Evolutionary conservation across 2,113 vertebrate genomes (phyloP), one percentile per base, ranked within the genome.

Genomic region (Apaloderma vittatum): DNA sequence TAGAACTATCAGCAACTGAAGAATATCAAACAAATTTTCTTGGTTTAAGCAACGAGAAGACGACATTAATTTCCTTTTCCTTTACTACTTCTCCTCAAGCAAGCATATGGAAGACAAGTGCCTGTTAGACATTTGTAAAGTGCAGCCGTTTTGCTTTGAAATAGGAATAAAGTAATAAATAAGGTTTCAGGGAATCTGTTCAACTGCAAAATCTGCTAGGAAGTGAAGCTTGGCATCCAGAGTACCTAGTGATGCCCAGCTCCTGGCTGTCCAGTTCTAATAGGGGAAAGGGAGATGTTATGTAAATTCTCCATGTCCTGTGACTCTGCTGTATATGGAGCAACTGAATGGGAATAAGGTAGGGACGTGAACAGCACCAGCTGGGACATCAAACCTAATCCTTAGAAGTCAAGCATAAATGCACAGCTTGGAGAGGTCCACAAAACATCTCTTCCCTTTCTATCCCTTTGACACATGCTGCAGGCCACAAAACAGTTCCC

Each of bases 21-120:
- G 49, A 77, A 72, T 29, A 77, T 83, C 3, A 70, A 76, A 73
- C 20, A 94, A 30, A 63, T 46, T 21, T 86, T 48, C 43, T 49
- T 70, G 21, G 24, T 77, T 94, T 91, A 92, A 75, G 34, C 52
- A 78, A 24, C 23, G 66, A 78, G 46, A 46, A 34, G 54, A 59
- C 3, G 26, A 26, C 82, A 86, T 34, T 92, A 67, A 90, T 93
- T 95, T 94, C 51, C 43, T 91, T 88, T 90, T 92, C 68, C 55
- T 91, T 94, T 94, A 81, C 79, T 62, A 29, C 37, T 55, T 34
- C 15, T 62, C 30, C 48, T 88, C 43, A 71, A 93, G 29, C 34
- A 77, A 90, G 61, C 79, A 71, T 86, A 74, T 77, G 75, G 86
- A 85, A 80, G 59, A 49, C 81, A 58, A 93, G 63, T 72, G 58